phyloP scores from a whole-genome alignment of 2,113 vertebrate species.

The Nesogale talazaci region DNA sequence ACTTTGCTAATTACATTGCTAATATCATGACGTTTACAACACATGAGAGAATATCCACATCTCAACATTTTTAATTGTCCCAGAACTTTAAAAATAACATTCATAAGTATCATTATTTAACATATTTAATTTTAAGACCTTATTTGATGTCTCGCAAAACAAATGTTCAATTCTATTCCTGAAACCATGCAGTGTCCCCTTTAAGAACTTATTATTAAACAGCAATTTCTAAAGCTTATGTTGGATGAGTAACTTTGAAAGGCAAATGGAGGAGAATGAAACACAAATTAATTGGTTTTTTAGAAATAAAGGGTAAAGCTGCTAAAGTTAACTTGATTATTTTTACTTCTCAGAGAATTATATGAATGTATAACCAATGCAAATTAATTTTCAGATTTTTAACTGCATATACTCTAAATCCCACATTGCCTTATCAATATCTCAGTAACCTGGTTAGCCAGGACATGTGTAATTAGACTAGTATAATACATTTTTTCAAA shows the following conservation, averaged over 20 bases:
- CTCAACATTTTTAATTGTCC: slow-evolving; percentile 36
- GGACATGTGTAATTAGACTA: slow-evolving; percentile 15
- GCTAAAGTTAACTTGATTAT: not conserved
- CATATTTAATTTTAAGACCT: slow-evolving; percentile 17
- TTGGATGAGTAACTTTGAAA: slow-evolving; percentile 48
- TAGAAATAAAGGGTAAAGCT: not conserved
- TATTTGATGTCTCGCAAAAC: slow-evolving; percentile 18
- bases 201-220: slow-evolving; percentile 53
- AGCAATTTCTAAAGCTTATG: not conserved
- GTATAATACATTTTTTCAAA: not conserved
- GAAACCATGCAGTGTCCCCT: slow-evolving; percentile 38
- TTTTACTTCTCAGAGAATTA: not conserved
- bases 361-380: not conserved
- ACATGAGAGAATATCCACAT: not conserved
- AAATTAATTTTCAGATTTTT: not conserved
- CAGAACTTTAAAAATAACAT: slow-evolving; percentile 59
- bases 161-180: slow-evolving; percentile 1
- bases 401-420: not conserved
- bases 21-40: slow-evolving; percentile 27
- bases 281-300: not conserved
- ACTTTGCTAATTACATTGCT: slow-evolving; percentile 17
- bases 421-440: not conserved
- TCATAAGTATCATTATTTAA: slow-evolving; percentile 39
- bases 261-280: not conserved
- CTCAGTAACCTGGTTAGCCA: not conserved